phyloP scores from a whole-genome alignment of 2,113 vertebrate genomes.

The Cheilinus undulatus region DNA sequence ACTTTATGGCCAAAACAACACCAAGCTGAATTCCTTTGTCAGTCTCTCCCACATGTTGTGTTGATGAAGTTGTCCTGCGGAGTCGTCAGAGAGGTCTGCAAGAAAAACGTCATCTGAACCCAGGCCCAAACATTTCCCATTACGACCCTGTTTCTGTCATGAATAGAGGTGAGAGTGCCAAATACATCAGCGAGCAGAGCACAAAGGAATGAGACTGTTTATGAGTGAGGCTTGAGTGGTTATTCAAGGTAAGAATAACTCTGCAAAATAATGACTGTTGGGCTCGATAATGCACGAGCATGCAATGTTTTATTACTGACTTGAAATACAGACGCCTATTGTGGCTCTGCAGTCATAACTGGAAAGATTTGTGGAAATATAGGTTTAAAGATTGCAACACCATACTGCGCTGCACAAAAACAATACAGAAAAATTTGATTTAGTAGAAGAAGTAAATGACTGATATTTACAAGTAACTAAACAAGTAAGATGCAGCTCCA shows the following conservation, averaged over 20 bases:
- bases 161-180: slow-evolving; percentile 35
- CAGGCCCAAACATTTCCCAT: slow-evolving; percentile 38
- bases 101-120: slow-evolving; percentile 36
- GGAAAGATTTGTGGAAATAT: no score
- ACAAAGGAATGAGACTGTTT: slow-evolving; percentile 23
- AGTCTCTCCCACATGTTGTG: slow-evolving; percentile 52
- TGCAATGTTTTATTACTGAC: no score
- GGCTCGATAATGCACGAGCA: neutral
- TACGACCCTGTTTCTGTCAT: slow-evolving; percentile 44
- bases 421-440: no score
- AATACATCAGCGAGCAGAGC: slow-evolving; percentile 36
- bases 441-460: no score
- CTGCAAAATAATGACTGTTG: slow-evolving; percentile 15
- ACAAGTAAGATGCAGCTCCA: no score
- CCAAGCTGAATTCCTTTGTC: slow-evolving; percentile 42
- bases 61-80: slow-evolving; percentile 37
- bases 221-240: slow-evolving; percentile 13
- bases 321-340: neutral
- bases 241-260: slow-evolving; percentile 26
- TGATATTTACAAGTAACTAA: no score
- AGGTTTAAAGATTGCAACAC: no score
- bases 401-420: no score
- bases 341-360: neutral
- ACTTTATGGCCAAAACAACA: slow-evolving; percentile 40
- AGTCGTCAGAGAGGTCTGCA: slow-evolving; percentile 13